Evolutionary conservation across 2,113 vertebrate genomes (phyloP).

Genomic region (Tylochromis polylepis): DNA sequence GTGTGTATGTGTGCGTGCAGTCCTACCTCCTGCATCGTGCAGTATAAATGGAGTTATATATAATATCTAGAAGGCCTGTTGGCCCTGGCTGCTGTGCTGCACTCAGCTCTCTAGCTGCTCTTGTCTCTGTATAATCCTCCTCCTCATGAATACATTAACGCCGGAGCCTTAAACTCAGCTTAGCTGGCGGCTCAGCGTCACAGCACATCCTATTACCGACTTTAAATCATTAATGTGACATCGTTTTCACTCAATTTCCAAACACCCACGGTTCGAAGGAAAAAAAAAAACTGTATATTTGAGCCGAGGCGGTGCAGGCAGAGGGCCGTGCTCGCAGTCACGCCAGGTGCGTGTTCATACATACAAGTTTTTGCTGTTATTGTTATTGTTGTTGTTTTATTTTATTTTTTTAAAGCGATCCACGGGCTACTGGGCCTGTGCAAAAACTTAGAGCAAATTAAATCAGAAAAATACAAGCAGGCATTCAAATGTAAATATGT

Average conservation of each 20-base stretch:
- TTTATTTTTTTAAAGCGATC: background rate
- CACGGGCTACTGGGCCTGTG: background rate
- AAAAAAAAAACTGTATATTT: conserved; percentile 37
- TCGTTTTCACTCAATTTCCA: conserved; percentile 76
- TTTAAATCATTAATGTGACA: conserved; percentile 82
- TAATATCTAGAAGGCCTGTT: conserved; percentile 56
- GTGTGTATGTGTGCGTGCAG: background rate
- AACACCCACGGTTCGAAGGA: conserved; percentile 69
- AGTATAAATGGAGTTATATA: conserved; percentile 34
- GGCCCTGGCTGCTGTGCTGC: conserved; percentile 57
- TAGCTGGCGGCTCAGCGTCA: conserved; percentile 75
- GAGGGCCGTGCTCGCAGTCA: conserved; percentile 19
- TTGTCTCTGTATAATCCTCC: conserved; percentile 75
- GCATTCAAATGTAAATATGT: conserved; percentile 25
- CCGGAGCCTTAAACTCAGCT: conserved; percentile 72
- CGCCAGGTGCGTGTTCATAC: background rate
- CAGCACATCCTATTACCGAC: conserved; percentile 82
- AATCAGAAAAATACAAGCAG: background rate
- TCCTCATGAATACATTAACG: conserved; percentile 80
- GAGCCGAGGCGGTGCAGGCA: conserved; percentile 31
- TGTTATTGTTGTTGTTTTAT: no score
- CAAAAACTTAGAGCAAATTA: background rate
- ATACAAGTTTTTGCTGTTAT: background rate
- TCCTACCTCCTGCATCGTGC: conserved; percentile 3
- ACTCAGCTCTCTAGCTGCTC: conserved; percentile 63